phyloP scores from a whole-genome alignment of 2,113 vertebrate species.

The Ammodytes dubius region DNA sequence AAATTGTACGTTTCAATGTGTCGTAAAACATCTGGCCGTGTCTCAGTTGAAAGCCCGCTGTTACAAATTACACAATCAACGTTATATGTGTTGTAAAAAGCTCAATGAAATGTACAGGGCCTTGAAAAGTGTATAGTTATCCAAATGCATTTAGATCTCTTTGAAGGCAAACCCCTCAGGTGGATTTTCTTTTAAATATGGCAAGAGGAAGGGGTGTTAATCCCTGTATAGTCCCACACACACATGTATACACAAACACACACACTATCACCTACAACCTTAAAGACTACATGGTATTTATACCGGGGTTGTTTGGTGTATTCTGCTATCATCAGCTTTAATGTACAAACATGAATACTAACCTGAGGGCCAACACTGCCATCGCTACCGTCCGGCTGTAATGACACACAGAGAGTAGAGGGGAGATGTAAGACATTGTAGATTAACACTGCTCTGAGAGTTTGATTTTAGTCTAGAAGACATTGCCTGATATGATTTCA shows the following conservation, averaged over 20 bases:
- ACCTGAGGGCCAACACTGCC: slow-evolving; percentile 75
- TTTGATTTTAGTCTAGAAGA: background rate
- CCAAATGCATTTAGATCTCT: background rate
- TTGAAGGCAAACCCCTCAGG: background rate
- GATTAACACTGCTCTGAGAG: background rate
- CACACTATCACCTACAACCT: background rate
- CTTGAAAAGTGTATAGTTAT: background rate
- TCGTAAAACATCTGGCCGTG: background rate
- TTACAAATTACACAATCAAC: background rate
- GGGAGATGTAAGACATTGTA: background rate
- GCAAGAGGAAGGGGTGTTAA: background rate
- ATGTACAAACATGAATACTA: slow-evolving; percentile 16
- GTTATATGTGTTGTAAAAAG: background rate
- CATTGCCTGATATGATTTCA: background rate
- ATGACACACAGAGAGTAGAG: slow-evolving; percentile 18
- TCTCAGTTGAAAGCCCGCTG: background rate
- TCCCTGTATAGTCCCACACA: too few relatives aligned
- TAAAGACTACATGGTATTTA: background rate
- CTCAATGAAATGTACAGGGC: background rate
- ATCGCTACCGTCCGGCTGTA: slow-evolving; percentile 51
- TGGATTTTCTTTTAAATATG: background rate
- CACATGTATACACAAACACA: background rate
- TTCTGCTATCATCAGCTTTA: background rate
- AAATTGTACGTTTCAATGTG: background rate
- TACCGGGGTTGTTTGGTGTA: background rate